phyloP scores from a whole-genome alignment of 2,888 invertebrate species.

The Cryptocheilus praepositus region DNA sequence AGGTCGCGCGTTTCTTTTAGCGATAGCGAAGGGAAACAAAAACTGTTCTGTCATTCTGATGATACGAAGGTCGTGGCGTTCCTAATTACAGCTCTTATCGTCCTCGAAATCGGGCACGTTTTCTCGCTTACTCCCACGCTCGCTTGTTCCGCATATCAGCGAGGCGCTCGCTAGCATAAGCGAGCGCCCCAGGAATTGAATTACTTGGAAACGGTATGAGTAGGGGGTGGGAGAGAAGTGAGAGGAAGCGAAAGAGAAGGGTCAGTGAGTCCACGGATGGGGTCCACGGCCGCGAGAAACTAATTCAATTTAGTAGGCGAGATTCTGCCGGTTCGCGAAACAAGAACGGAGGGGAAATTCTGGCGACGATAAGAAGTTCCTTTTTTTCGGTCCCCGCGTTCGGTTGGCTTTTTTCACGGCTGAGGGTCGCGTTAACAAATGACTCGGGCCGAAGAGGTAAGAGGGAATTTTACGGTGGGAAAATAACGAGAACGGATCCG shows the following conservation, averaged over 20 bases:
- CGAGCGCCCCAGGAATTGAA: slow-evolving; percentile 37
- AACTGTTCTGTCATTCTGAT: too few species aligned
- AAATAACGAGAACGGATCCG: too few species aligned
- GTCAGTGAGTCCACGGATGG: slow-evolving; percentile 21
- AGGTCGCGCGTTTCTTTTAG: too few species aligned
- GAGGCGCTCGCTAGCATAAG: slow-evolving; percentile 23
- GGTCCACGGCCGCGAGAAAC: slow-evolving; percentile 16
- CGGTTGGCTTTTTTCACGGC: slow-evolving; percentile 1
- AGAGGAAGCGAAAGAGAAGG: slow-evolving; percentile 1
- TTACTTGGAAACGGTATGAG: slow-evolving; percentile 25
- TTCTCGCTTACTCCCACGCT: slow-evolving; percentile 3
- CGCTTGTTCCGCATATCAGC: slow-evolving; percentile 13
- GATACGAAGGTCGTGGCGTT: neutral
- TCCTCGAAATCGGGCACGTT: slow-evolving; percentile 25
- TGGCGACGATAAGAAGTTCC: slow-evolving; percentile 40
- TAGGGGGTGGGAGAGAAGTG: neutral
- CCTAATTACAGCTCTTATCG: slow-evolving; percentile 35
- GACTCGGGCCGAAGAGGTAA: too few species aligned
- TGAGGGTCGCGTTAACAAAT: too few species aligned
- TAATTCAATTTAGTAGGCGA: slow-evolving; percentile 45
- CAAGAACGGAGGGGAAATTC: slow-evolving; percentile 37
- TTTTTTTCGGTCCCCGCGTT: slow-evolving; percentile 29
- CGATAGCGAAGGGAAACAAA: too few species aligned
- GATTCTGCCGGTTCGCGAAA: slow-evolving; percentile 16
- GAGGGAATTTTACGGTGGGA: too few species aligned